Percentiles rank a stretch among this genome's conserved stretches.
Conservation (phyloP, 2,797 vertebrate genomes). For the Valencia hispanica region DNA sequence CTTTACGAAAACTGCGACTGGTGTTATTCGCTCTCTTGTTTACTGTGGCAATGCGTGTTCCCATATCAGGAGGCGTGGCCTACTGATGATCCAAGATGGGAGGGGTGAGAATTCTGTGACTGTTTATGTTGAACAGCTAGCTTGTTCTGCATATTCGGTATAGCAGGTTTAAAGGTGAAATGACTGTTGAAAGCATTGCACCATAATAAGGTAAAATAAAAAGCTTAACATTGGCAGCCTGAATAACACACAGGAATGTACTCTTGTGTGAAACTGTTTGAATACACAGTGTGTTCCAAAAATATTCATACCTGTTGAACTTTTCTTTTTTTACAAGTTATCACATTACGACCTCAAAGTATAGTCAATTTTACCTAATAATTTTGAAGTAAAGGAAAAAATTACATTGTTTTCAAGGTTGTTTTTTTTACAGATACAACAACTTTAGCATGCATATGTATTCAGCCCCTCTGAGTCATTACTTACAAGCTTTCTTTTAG, state of each 20-base stretch:
- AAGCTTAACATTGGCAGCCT: conserved; percentile 19
- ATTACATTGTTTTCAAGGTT: background rate
- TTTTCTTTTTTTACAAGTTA: background rate
- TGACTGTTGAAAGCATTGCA: conserved; percentile 24
- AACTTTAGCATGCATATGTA: background rate
- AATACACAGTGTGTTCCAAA: conserved; percentile 11
- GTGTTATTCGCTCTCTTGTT: too few species aligned
- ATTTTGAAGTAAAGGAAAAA: background rate
- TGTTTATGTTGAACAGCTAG: too few species aligned
- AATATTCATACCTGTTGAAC: background rate
- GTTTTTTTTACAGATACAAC: background rate
- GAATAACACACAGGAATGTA: conserved; percentile 8
- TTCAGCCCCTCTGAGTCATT: background rate
- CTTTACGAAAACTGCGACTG: too few species aligned
- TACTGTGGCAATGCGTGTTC: too few species aligned
- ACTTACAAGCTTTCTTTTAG: background rate
- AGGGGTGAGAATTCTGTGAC: too few species aligned
- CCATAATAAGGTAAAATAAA: conserved; percentile 9
- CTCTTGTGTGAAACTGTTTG: conserved; percentile 24
- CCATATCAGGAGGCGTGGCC: too few species aligned
- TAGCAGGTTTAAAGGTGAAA: conserved; percentile 4
- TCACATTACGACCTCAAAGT: background rate
- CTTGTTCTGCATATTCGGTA: too few species aligned
- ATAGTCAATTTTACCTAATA: background rate
- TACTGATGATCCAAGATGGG: too few species aligned